A percentile compares a stretch with the other conserved stretches of the same genome.
Conservation (phyloP, 2,888 invertebrate species). For the Notodonta ziczac region DNA sequence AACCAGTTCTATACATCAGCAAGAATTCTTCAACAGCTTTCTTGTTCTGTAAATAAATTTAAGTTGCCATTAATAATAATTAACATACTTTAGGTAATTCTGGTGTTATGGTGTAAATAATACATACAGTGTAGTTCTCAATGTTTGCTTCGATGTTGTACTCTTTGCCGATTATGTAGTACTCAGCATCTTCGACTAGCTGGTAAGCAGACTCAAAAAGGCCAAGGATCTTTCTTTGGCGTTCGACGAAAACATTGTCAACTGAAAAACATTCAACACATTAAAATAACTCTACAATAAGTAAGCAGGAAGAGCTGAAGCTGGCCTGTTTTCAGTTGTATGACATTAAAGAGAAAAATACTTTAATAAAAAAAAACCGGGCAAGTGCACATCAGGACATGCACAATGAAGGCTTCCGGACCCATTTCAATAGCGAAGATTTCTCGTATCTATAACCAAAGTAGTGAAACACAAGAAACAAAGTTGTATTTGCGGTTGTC, state of each 20-base stretch:
- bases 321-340: too few relatives aligned
- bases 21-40: slow-evolving; percentile 74
- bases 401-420: too few relatives aligned
- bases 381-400: too few relatives aligned
- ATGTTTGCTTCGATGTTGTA: slow-evolving; percentile 66
- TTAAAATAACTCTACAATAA: not conserved
- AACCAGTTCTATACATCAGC: slow-evolving; percentile 65
- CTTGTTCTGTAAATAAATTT: slow-evolving; percentile 61
- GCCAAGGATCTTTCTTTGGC: slow-evolving; percentile 7
- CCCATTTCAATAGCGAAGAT: too few relatives aligned
- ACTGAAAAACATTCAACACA: slow-evolving; percentile 39
- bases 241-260: slow-evolving; percentile 44
- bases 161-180: slow-evolving; percentile 62
- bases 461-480: too few relatives aligned
- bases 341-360: too few relatives aligned
- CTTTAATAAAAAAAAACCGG: too few relatives aligned
- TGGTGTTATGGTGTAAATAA: slow-evolving; percentile 9
- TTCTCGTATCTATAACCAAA: too few relatives aligned
- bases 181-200: slow-evolving; percentile 51
- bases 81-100: too few relatives aligned
- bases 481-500: too few relatives aligned
- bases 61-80: not conserved
- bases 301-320: too few relatives aligned
- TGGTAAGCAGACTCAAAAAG: slow-evolving; percentile 11
- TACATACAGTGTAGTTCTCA: slow-evolving; percentile 64